These are phyloP conservation scores for Hypotaenidia okinawae DNA, from an alignment of 2,797 vertebrate species.

Conservation along the genomic window DNA sequence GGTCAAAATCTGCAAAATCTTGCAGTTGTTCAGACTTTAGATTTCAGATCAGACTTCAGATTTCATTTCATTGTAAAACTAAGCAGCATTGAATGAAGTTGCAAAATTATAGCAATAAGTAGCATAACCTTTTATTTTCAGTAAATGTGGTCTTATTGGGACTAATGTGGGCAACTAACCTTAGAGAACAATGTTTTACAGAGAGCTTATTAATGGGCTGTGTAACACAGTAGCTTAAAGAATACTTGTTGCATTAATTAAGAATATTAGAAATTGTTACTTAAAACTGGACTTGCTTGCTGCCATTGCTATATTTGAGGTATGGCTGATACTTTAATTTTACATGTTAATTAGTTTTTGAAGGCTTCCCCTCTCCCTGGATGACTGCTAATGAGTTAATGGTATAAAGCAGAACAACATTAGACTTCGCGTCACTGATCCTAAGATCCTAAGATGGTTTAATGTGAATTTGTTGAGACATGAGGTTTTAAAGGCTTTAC, in stretches of 20 bases:
- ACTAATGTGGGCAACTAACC: slow-evolving; percentile 65
- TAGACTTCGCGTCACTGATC: slow-evolving; percentile 49
- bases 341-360: slow-evolving; percentile 26
- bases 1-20: background rate
- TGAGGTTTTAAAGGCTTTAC: slow-evolving; percentile 41
- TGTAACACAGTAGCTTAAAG: slow-evolving; percentile 30
- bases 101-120: slow-evolving; percentile 9
- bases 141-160: slow-evolving; percentile 4
- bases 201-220: slow-evolving; percentile 42
- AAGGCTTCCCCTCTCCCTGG: slow-evolving; percentile 7
- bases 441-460: slow-evolving; percentile 51
- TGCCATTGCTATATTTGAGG: slow-evolving; percentile 34
- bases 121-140: background rate
- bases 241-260: slow-evolving; percentile 29
- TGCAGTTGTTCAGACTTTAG: background rate
- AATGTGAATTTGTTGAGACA: slow-evolving; percentile 24
- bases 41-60: background rate
- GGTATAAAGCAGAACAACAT: slow-evolving; percentile 18
- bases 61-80: slow-evolving; percentile 19
- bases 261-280: slow-evolving; percentile 15
- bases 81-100: background rate
- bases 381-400: slow-evolving; percentile 25
- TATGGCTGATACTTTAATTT: slow-evolving; percentile 31
- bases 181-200: slow-evolving; percentile 58
- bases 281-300: slow-evolving; percentile 53